phyloP scores from a whole-genome alignment of 2,797 vertebrate species.

The Macropus fuliginosus region DNA sequence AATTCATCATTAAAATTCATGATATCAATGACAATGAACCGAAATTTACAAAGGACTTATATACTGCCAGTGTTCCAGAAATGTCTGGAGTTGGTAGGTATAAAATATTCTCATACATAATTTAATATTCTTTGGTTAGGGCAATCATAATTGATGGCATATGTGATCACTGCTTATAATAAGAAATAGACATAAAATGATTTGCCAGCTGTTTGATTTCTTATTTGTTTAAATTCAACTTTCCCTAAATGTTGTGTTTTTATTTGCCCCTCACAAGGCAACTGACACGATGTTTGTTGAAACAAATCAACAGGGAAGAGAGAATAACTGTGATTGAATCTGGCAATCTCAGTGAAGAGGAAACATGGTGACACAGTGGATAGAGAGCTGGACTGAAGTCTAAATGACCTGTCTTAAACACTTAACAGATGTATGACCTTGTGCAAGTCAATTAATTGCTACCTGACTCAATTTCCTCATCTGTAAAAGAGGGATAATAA shows the following conservation, averaged over 20 bases:
- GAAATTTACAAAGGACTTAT: constrained; percentile 94
- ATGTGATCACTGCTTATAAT: constrained; percentile 59
- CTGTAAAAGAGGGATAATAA: neutral
- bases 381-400: neutral
- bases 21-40: constrained; percentile 99
- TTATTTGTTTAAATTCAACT: constrained; percentile 2
- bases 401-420: neutral
- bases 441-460: neutral
- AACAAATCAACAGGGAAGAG: neutral
- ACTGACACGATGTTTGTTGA: neutral
- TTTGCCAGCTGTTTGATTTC: neutral
- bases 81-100: constrained; percentile 98
- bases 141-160: constrained; percentile 69
- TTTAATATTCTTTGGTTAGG: constrained; percentile 59
- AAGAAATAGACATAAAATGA: constrained; percentile 55
- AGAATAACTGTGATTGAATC: neutral
- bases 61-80: constrained; percentile 94
- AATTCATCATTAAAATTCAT: constrained; percentile 99
- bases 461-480: neutral
- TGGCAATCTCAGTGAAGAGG: neutral
- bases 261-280: neutral
- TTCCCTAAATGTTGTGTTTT: neutral
- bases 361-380: neutral
- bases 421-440: neutral
- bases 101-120: constrained; percentile 52